Conservation (phyloP, 1,140 invertebrate species). For the Luehdorfia chinensis region DNA sequence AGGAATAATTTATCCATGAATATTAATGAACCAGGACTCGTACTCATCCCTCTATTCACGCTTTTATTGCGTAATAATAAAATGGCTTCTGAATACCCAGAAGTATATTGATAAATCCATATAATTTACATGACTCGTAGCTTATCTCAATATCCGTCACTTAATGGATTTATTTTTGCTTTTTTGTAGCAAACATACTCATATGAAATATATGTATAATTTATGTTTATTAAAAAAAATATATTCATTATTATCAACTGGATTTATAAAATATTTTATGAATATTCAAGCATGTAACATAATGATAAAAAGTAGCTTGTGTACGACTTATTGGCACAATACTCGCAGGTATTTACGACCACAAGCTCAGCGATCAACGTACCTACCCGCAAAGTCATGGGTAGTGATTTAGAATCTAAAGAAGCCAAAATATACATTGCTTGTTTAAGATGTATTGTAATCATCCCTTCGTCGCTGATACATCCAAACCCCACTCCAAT, state of each 20-base stretch:
- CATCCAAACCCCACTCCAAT: too few species aligned
- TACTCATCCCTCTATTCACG: slow-evolving; percentile 50
- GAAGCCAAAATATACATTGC: too few species aligned
- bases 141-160: not conserved
- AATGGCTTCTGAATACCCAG: slow-evolving; percentile 49
- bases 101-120: slow-evolving; percentile 33
- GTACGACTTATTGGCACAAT: too few species aligned
- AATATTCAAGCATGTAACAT: too few species aligned
- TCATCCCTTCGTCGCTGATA: too few species aligned
- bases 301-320: too few species aligned
- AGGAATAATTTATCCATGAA: slow-evolving; percentile 69
- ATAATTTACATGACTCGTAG: slow-evolving; percentile 22
- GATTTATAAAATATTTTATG: too few species aligned
- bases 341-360: too few species aligned
- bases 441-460: too few species aligned
- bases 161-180: not conserved
- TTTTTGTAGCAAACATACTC: not conserved
- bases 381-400: too few species aligned
- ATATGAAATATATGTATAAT: not conserved
- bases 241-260: not conserved
- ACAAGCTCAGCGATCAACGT: too few species aligned
- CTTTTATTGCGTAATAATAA: slow-evolving; percentile 67
- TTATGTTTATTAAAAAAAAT: not conserved
- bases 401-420: too few species aligned
- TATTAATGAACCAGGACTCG: slow-evolving; percentile 67